These are phyloP conservation scores for Elanoides forficatus DNA, from an alignment of 2,113 vertebrate species.

Conservation along the genomic window DNA sequence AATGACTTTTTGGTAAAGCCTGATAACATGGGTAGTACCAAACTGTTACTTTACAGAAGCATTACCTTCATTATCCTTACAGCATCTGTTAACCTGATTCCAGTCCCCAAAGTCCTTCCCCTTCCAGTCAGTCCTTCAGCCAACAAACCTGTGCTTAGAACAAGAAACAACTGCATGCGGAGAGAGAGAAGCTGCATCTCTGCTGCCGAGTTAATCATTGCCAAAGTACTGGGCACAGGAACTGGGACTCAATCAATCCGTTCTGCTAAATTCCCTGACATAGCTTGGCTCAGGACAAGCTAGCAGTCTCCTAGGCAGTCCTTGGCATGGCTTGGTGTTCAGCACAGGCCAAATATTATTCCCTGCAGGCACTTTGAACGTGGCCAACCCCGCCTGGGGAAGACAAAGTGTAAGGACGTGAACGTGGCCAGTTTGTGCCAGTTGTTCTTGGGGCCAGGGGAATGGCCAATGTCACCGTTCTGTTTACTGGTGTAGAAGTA, in stretches of 20 bases:
- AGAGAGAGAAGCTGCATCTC: not conserved
- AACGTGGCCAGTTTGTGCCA: accelerated
- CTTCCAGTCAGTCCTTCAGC: not conserved
- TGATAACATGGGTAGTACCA: not conserved
- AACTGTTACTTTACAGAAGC: not conserved
- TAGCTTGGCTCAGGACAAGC: not conserved
- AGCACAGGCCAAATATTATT: not conserved
- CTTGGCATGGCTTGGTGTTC: not conserved
- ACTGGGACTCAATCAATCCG: not conserved
- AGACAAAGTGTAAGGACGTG: not conserved
- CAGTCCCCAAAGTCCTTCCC: not conserved
- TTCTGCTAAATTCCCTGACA: not conserved
- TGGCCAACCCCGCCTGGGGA: accelerated
- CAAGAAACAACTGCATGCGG: not conserved
- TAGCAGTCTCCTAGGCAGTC: not conserved
- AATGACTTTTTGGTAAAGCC: not conserved
- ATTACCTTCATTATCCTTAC: not conserved
- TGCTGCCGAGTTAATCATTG: too few relatives aligned
- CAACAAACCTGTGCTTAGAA: not conserved
- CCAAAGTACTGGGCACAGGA: not conserved
- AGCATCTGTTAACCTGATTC: not conserved
- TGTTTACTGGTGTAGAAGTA: not conserved
- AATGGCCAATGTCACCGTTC: not conserved
- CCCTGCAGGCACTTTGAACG: not conserved
- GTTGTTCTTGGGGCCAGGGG: not conserved